A percentile compares a stretch with the other conserved stretches of the same genome.
phyloP scores from a whole-genome alignment of 1,140 invertebrate genomes.

The Chrysopa pallens region DNA sequence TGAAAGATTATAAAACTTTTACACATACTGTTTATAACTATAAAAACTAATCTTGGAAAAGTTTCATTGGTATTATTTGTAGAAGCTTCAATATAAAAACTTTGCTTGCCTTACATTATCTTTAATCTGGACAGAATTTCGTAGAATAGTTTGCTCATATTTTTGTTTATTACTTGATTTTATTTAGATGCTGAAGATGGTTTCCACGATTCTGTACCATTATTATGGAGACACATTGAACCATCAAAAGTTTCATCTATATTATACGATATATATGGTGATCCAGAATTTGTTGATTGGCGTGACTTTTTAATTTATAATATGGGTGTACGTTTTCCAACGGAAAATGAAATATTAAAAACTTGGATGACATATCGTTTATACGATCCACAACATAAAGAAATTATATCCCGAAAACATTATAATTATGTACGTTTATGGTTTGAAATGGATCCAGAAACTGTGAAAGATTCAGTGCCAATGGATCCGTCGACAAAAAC shows the following conservation, averaged over 20 bases:
- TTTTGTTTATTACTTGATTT: conserved; percentile 36
- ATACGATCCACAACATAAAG: conserved; percentile 22
- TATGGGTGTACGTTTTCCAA: conserved; percentile 29
- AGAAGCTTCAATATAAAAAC: too few species aligned
- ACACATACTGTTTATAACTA: too few species aligned
- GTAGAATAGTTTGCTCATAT: conserved; percentile 26
- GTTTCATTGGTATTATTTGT: too few species aligned
- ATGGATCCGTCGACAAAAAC: too few species aligned
- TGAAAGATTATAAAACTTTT: too few species aligned
- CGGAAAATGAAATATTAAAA: conserved; percentile 26
- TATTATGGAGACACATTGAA: conserved; percentile 28
- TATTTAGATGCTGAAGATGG: conserved; percentile 26
- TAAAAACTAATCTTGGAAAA: too few species aligned
- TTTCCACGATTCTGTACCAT: conserved; percentile 24
- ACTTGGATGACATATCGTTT: conserved; percentile 23
- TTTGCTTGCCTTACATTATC: too few species aligned
- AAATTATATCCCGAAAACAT: conserved; percentile 21
- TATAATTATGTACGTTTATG: conserved; percentile 13
- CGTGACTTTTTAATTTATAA: conserved; percentile 39
- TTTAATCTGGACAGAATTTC: too few species aligned
- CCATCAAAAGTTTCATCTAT: conserved; percentile 25
- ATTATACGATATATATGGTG: conserved; percentile 26
- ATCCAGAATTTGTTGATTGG: conserved; percentile 32
- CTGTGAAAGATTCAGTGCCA: not conserved
- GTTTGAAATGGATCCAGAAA: not conserved